Evolutionary conservation across 2,888 invertebrate genomes (phyloP).

Genomic region (Linyphia triangularis): DNA sequence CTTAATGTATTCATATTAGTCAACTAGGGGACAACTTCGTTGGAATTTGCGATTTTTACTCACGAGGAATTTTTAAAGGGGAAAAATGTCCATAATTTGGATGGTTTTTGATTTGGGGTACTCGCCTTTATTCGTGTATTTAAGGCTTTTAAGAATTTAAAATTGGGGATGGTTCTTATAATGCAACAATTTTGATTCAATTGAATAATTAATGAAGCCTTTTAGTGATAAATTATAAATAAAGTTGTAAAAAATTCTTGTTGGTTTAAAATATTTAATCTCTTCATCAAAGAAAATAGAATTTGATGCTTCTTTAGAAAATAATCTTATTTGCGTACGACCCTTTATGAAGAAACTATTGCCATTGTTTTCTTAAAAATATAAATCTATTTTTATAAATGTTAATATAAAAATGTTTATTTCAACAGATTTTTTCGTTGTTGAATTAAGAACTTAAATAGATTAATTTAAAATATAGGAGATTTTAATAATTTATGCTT

Average conservation of each 20-base stretch:
- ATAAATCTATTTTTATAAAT: too few species aligned
- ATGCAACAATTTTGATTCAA: constrained; percentile 22
- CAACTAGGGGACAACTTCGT: background rate
- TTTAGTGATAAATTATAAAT: background rate
- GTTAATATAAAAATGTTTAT: too few species aligned
- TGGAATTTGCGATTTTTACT: background rate
- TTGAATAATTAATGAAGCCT: constrained; percentile 18
- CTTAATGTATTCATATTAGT: constrained; percentile 47
- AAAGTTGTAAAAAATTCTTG: background rate
- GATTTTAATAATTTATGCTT: too few species aligned
- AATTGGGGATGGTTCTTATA: too few species aligned
- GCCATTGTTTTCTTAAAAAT: background rate
- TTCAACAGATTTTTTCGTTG: too few species aligned
- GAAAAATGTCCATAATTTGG: constrained; percentile 24
- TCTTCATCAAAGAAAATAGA: background rate
- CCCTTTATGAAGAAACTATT: too few species aligned
- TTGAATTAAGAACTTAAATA: too few species aligned
- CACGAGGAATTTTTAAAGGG: background rate
- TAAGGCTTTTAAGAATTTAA: too few species aligned
- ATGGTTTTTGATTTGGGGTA: background rate
- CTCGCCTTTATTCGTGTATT: too few species aligned
- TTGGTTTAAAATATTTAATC: background rate
- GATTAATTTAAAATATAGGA: too few species aligned
- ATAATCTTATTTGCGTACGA: background rate
- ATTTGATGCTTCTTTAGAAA: background rate